Evolutionary conservation across 2,888 invertebrate genomes (phyloP).

Genomic region (Diplolepis rosae): DNA sequence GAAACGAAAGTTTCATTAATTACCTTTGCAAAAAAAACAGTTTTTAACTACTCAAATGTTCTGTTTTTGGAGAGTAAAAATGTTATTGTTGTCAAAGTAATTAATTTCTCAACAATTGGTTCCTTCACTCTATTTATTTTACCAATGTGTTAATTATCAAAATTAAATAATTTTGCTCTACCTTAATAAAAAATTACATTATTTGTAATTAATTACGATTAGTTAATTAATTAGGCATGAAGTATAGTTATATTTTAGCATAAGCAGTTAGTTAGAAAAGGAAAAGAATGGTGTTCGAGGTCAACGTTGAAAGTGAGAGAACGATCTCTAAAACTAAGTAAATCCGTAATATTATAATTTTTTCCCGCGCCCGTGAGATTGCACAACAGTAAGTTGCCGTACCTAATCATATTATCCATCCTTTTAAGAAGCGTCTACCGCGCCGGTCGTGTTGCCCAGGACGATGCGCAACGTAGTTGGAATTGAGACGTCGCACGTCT

Average conservation of each 20-base stretch:
- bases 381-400: background rate
- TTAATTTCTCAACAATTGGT: no score
- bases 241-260: background rate
- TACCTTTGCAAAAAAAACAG: no score
- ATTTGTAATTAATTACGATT: no score
- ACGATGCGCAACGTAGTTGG: background rate
- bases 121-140: no score
- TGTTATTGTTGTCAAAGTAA: no score
- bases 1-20: no score
- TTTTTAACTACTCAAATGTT: no score
- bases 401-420: slow-evolving; percentile 5
- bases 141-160: no score
- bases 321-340: slow-evolving; percentile 10
- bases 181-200: no score
- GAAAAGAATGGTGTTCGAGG: slow-evolving; percentile 7
- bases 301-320: slow-evolving; percentile 3
- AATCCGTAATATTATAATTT: slow-evolving; percentile 11
- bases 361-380: background rate
- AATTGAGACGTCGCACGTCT: slow-evolving; percentile 29
- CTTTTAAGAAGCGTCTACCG: background rate
- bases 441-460: background rate
- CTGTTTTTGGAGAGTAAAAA: no score
- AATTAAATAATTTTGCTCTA: no score
- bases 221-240: no score
- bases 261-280: slow-evolving; percentile 1